Conservation (phyloP, 2,113 vertebrate genomes). For the Camelus bactrianus region DNA sequence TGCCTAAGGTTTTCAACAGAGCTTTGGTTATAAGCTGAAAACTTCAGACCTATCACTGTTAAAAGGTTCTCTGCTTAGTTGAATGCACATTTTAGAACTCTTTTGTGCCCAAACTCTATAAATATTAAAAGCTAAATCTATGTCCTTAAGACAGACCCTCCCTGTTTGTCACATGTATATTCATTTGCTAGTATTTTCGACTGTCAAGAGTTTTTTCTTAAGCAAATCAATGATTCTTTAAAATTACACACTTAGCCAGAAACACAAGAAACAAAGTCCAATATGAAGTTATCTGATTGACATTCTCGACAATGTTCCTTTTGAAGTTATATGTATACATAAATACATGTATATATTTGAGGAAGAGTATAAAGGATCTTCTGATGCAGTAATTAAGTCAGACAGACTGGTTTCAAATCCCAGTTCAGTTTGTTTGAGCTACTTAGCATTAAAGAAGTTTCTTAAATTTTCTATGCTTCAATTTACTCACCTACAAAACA, state of each 20-base stretch:
- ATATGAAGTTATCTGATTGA: neutral
- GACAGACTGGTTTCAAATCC: neutral
- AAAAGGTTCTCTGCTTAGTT: neutral
- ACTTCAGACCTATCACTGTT: conserved; percentile 44
- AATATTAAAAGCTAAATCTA: conserved; percentile 47
- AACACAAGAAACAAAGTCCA: neutral
- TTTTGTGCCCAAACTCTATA: neutral
- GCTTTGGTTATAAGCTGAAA: conserved; percentile 10
- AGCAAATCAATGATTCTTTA: conserved; percentile 34
- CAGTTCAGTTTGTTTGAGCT: neutral
- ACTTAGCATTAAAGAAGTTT: conserved; percentile 15
- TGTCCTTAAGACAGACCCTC: neutral
- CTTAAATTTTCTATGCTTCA: neutral
- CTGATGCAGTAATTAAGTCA: neutral
- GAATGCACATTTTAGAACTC: neutral
- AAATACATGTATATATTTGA: neutral
- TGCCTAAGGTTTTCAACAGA: conserved; percentile 33
- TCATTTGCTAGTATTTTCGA: conserved; percentile 37
- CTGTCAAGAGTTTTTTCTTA: neutral
- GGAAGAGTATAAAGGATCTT: neutral
- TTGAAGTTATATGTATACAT: neutral
- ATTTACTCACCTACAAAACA: conserved; percentile 37
- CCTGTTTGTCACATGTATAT: neutral
- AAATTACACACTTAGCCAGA: neutral
- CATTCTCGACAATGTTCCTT: neutral